Evolutionary conservation across 2,797 vertebrate genomes (phyloP), one percentile per base, ranked within the genome.

Genomic region (Bradypodion ventrale): DNA sequence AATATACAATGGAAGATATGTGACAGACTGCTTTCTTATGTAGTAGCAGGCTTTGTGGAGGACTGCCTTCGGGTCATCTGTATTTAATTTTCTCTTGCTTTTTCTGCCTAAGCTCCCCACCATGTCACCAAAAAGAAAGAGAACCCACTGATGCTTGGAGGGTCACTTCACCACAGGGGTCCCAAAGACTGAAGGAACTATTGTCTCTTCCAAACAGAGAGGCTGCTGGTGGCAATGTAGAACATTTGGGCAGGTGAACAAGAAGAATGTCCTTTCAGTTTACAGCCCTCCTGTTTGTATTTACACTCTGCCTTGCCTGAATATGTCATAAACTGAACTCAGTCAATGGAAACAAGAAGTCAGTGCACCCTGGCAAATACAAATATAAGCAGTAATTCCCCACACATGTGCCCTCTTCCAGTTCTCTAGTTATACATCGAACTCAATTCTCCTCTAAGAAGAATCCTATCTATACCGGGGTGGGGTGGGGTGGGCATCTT

Each of bases 391-490:
- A 6, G 5, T 23, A 44, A 5, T 74, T 79, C 10, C 44, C 62
- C 62, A 75, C 7, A 23, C 29, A 42, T 40, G 37, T 65, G 27
- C 35, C 68, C 13, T 60, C 44, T 60, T 46, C 40, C 6, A 68
- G 46, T 35, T 40, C 29, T 42, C 25, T 52, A 3, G 76, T 66
- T 82, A 60, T 32, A 83, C 46, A 62, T 73, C 7, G 44, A 70
- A 32, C 85, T 90, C 5, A 90, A 87, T 87, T 90, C 88, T 87
- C 94, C 95, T 94, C 93, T 82, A 95, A 94, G 90, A 94, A 93
- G 95, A 93, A 92, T 85, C 87, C 27, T 21, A 84, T 76, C 72
- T 82, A 91, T 78, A 49, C 23, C 7, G 42, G 93, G 91, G 52
- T n/a, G n/a, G n/a, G n/a, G n/a, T n/a, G n/a, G n/a, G n/a, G n/a